Evolutionary conservation across 2,888 invertebrate species (phyloP).

Genomic region (Hirudinaria manillensis): DNA sequence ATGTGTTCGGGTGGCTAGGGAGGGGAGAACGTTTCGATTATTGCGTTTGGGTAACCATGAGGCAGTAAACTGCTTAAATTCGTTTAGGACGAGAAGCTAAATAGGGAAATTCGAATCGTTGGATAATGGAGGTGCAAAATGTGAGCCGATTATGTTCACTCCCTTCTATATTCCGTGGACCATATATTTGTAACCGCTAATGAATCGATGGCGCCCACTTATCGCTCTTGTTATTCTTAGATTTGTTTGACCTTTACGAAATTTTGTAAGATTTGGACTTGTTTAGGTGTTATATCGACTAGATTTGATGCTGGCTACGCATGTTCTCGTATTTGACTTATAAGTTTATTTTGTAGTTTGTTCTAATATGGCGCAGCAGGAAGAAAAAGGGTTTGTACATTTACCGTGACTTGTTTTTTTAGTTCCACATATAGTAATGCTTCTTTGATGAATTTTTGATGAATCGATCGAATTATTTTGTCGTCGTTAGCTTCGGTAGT

Average conservation of each 20-base stretch:
- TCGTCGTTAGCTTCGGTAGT: not conserved
- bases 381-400: slow-evolving; percentile 25
- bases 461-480: not conserved
- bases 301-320: not conserved
- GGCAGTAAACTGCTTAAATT: too few species aligned
- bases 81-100: too few species aligned
- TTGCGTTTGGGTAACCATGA: too few species aligned
- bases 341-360: not conserved
- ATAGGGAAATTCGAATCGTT: too few species aligned
- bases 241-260: not conserved
- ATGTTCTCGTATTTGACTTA: not conserved
- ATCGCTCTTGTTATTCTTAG: not conserved
- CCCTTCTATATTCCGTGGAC: too few species aligned
- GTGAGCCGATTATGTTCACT: too few species aligned
- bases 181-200: too few species aligned
- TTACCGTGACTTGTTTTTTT: not conserved
- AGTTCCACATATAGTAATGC: not conserved
- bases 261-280: too few species aligned
- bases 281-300: not conserved
- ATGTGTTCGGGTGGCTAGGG: too few species aligned
- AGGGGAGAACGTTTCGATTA: too few species aligned
- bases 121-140: too few species aligned
- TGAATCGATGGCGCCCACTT: too few species aligned
- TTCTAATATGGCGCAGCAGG: slow-evolving; percentile 20
- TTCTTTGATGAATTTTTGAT: not conserved